phyloP scores from a whole-genome alignment of 1,140 invertebrate species.

The Neodiprion lecontei region DNA sequence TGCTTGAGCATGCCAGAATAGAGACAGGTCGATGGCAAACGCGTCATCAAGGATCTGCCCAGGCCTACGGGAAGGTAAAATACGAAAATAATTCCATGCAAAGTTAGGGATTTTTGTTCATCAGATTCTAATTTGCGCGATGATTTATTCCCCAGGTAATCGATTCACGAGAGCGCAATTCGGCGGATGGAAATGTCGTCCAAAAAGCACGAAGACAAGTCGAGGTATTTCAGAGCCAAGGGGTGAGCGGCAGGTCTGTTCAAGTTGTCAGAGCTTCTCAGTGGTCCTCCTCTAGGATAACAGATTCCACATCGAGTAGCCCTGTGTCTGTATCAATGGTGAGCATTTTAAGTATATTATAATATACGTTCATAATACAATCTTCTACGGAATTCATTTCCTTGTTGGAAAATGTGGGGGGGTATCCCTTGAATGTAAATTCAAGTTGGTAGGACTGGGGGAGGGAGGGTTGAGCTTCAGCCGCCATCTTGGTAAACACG shows the following conservation, averaged over 20 bases:
- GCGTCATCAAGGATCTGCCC: constrained; percentile 55
- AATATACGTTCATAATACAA: too few species aligned
- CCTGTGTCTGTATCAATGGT: neutral
- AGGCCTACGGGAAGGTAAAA: constrained; percentile 65
- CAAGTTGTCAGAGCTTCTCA: constrained; percentile 56
- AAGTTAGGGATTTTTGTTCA: constrained; percentile 9
- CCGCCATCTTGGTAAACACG: too few species aligned
- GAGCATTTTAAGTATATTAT: neutral
- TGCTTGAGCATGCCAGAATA: constrained; percentile 61
- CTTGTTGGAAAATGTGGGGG: too few species aligned
- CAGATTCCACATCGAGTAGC: constrained; percentile 31
- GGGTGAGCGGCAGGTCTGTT: constrained; percentile 46
- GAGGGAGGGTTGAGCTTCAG: too few species aligned
- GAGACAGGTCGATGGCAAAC: constrained; percentile 64
- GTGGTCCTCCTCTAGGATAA: constrained; percentile 46
- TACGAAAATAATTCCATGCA: neutral
- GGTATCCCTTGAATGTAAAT: too few species aligned
- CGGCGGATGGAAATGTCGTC: constrained; percentile 49
- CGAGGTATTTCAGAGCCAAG: constrained; percentile 57
- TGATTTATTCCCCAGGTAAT: constrained; percentile 53
- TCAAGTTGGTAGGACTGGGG: too few species aligned
- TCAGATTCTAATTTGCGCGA: constrained; percentile 9
- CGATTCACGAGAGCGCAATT: constrained; percentile 60
- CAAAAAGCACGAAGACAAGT: constrained; percentile 51
- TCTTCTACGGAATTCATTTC: too few species aligned